A percentile compares a stretch with the other conserved stretches of the same genome.
phyloP scores from a whole-genome alignment of 2,797 vertebrate genomes.

The Chiroxiphia lanceolata region DNA sequence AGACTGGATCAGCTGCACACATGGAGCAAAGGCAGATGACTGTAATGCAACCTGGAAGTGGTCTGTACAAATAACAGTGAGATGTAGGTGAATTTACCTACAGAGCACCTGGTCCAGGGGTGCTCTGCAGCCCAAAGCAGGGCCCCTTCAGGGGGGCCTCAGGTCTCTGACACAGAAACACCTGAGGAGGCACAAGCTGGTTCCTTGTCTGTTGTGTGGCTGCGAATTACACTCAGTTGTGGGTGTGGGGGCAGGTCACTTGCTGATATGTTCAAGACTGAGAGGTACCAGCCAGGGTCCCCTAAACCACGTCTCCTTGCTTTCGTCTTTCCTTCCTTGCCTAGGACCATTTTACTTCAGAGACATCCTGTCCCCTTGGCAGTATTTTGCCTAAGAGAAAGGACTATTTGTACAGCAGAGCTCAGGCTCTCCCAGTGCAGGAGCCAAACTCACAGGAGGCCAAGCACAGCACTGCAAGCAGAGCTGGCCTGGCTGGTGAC shows the following conservation, averaged over 20 bases:
- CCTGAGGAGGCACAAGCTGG: rapidly evolving
- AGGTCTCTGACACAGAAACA: background rate
- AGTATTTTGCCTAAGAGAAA: background rate
- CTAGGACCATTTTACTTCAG: rapidly evolving
- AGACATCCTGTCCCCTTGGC: rapidly evolving
- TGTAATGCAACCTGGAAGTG: rapidly evolving
- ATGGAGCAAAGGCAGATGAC: rapidly evolving
- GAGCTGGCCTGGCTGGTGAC: background rate
- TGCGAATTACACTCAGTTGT: background rate
- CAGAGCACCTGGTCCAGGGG: background rate
- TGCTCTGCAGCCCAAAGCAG: background rate
- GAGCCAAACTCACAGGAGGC: background rate
- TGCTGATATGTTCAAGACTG: rapidly evolving
- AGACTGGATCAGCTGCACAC: background rate
- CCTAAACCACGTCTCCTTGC: background rate
- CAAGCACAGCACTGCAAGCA: background rate
- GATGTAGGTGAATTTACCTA: rapidly evolving
- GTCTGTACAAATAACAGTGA: rapidly evolving
- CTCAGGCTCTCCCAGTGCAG: background rate
- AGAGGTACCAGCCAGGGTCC: background rate
- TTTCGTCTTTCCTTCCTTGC: background rate
- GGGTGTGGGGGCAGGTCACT: background rate
- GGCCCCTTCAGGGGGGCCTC: background rate
- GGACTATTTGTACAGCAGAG: background rate
- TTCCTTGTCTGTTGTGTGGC: background rate